These are phyloP conservation scores for Pseudopleuronectes americanus DNA, from an alignment of 2,797 vertebrate genomes.

Conservation along the genomic window DNA sequence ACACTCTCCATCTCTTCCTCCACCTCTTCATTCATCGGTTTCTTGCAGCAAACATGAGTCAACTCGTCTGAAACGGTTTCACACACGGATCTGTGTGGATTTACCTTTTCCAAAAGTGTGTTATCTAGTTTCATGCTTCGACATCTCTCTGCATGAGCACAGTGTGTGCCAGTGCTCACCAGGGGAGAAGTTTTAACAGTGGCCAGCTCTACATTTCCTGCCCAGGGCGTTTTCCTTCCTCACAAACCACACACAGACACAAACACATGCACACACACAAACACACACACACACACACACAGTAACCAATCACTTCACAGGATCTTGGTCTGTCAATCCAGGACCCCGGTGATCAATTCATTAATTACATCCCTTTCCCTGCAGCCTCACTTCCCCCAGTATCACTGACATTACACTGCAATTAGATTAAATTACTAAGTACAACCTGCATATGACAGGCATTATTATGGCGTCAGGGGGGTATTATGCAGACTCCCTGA, in stretches of 20 bases:
- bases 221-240: constrained; percentile 33
- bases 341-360: constrained; percentile 70
- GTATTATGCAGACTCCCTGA: constrained; percentile 51
- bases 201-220: constrained; percentile 41
- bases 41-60: constrained; percentile 57
- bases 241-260: constrained; percentile 4
- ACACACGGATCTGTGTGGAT: constrained; percentile 57
- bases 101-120: constrained; percentile 43
- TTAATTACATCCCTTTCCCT: constrained; percentile 76
- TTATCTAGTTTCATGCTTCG: constrained; percentile 62
- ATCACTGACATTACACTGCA: constrained; percentile 75
- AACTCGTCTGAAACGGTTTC: constrained; percentile 59
- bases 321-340: constrained; percentile 63
- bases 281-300: constrained; percentile 4
- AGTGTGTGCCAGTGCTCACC: constrained; percentile 58
- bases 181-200: constrained; percentile 51
- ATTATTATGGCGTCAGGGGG: constrained; percentile 44
- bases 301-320: constrained; percentile 56
- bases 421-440: constrained; percentile 75
- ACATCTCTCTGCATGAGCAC: constrained; percentile 54
- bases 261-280: constrained; percentile 3
- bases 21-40: constrained; percentile 44
- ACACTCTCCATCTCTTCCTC: constrained; percentile 48
- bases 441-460: constrained; percentile 67
- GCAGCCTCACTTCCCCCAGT: constrained; percentile 64